These are phyloP conservation scores for Misgurnus anguillicaudatus DNA, from an alignment of 2,113 vertebrate species.

Conservation along the genomic window DNA sequence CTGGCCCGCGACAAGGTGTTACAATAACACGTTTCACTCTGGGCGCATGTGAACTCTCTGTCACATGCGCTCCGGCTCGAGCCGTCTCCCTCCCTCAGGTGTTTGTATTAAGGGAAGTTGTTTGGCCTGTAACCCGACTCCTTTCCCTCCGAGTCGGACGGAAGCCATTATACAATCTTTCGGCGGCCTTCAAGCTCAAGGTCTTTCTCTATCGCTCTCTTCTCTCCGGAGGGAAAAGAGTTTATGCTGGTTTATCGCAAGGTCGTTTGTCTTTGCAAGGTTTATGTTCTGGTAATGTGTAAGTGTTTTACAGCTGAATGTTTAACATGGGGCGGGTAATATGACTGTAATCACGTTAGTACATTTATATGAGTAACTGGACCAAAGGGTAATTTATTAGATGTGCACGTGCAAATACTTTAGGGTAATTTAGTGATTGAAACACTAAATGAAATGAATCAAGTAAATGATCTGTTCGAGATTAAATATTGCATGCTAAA, in stretches of 20 bases:
- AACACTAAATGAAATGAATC: too few relatives aligned
- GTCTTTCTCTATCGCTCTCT: slow-evolving; percentile 38
- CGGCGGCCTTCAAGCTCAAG: slow-evolving; percentile 25
- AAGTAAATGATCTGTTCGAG: too few relatives aligned
- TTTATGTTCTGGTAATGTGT: not conserved
- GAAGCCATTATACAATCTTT: slow-evolving; percentile 43
- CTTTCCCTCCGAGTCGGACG: slow-evolving; percentile 27
- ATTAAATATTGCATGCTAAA: too few relatives aligned
- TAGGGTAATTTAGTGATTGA: too few relatives aligned
- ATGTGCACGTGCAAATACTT: too few relatives aligned
- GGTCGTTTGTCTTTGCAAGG: not conserved
- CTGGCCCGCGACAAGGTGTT: slow-evolving; percentile 65
- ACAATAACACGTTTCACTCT: slow-evolving; percentile 70
- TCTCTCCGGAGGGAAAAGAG: not conserved
- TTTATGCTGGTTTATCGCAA: not conserved
- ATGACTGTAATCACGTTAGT: too few relatives aligned
- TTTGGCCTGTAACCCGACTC: slow-evolving; percentile 59
- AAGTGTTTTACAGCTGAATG: not conserved
- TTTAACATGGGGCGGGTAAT: too few relatives aligned
- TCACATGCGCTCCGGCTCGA: slow-evolving; percentile 65
- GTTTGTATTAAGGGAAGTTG: slow-evolving; percentile 65
- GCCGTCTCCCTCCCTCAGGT: slow-evolving; percentile 62
- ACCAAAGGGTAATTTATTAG: too few relatives aligned
- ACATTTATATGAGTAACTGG: too few relatives aligned
- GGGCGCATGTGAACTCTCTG: slow-evolving; percentile 69